Evolutionary conservation across 2,113 vertebrate genomes (phyloP), one percentile per base, ranked within the genome.

Genomic region (Leiothrix lutea): DNA sequence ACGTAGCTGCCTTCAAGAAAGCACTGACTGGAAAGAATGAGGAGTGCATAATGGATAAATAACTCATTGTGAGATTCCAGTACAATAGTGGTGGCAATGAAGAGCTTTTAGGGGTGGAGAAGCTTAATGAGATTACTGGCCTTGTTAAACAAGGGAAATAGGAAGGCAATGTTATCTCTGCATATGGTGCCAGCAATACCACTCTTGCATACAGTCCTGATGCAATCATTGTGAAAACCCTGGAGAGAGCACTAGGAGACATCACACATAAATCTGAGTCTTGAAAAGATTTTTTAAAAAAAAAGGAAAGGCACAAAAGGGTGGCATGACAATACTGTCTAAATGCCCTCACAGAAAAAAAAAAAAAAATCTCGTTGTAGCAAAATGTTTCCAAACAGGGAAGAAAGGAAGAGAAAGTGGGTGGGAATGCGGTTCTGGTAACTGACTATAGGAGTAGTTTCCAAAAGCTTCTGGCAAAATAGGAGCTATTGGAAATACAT

Each of bases 1-100:
- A 90, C 51, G 47, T 44, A 78, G 83, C 80, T 0, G 5, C 72
- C 88, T 88, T 90, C 80, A 88, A 74, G 83, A 92, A 88, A 78
- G 88, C 86, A 88, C 48, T 66, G 69, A 90, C 88, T 96, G 82
- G 80, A 96, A 96, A 97, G 75, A 88, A 96, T 74, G 72, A 90
- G 80, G 33, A 58, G 75, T 5, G 2, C 80, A 66, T 80, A 88
- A 90, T 13, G 86, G 86, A 93, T 86, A 94, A 94, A 61, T 88
- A 95, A 90, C 72, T 92, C 60, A 73, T 74, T 83, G 80, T 44
- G 28, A 88, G 60, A 91, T 84, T 80, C 56, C 80, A 92, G 72
- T 42, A 92, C 60, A 95, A 88, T 56, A 66, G 80, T 9, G 26
- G 75, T 66, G 56, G 67, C 92, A 86, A 66, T 22, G 75, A 88